Evolutionary conservation across 2,113 vertebrate genomes (phyloP).

Genomic region (Spheniscus mendiculus): DNA sequence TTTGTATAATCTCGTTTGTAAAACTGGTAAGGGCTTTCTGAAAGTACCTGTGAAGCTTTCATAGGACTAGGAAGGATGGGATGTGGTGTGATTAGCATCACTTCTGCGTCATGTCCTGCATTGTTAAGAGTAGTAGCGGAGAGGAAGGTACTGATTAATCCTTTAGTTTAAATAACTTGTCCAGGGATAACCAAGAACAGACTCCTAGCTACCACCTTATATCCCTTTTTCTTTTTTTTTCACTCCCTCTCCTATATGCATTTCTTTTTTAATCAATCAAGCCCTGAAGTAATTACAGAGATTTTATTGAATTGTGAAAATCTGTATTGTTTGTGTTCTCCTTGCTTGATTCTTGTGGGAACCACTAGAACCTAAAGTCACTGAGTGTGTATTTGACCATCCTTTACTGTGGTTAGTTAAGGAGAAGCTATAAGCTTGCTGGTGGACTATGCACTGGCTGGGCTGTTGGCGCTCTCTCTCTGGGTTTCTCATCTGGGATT

Average conservation of each 20-base stretch:
- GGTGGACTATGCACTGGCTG: neutral
- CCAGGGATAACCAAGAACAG: neutral
- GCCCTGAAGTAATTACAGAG: neutral
- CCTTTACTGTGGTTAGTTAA: neutral
- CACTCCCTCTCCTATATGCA: neutral
- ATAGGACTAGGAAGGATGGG: neutral
- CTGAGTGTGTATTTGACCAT: neutral
- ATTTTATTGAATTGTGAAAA: neutral
- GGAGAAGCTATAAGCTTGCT: neutral
- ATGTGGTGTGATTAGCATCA: neutral
- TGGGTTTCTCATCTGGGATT: neutral
- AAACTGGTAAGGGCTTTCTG: neutral
- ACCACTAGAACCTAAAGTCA: neutral
- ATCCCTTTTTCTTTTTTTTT: neutral
- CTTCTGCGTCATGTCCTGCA: neutral
- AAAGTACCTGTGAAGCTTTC: neutral
- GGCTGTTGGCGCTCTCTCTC: accelerated
- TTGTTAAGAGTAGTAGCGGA: neutral
- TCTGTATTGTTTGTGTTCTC: neutral
- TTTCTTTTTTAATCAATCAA: neutral
- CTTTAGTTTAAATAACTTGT: neutral
- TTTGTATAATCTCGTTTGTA: neutral
- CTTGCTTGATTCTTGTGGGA: neutral
- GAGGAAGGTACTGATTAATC: neutral
- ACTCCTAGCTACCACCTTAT: neutral